Evolutionary conservation across 2,113 vertebrate species (phyloP).

Genomic region (Rhinopomastus cyanomelas): DNA sequence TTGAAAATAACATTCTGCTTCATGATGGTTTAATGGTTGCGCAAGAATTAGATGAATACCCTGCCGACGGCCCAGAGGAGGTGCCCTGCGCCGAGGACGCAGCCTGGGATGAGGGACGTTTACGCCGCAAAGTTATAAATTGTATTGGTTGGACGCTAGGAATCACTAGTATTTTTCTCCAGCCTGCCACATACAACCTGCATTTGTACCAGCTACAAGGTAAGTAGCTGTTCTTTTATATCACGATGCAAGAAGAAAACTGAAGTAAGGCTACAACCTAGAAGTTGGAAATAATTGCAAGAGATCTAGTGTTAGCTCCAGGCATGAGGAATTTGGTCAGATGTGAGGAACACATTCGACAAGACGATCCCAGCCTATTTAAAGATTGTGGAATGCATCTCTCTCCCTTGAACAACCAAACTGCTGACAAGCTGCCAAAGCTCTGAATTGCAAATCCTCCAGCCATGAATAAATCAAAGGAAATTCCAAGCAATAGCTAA

Average conservation of each 20-base stretch:
- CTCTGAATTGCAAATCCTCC: constrained; percentile 49
- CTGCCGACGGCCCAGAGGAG: background rate
- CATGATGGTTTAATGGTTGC: background rate
- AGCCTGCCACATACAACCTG: background rate
- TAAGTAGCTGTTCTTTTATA: background rate
- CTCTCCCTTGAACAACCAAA: background rate
- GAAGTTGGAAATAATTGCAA: constrained; percentile 7
- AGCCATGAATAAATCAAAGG: constrained; percentile 62
- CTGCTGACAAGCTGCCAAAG: constrained; percentile 55
- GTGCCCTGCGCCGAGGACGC: background rate
- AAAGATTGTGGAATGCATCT: constrained; percentile 50
- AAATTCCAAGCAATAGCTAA: constrained; percentile 62
- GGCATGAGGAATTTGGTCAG: constrained; percentile 28
- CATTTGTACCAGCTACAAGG: background rate
- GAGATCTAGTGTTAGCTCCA: background rate
- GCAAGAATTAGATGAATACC: background rate
- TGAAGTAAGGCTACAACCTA: background rate
- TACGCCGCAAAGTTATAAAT: background rate
- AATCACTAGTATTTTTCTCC: background rate
- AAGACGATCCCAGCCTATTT: constrained; percentile 26
- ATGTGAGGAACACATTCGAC: constrained; percentile 12
- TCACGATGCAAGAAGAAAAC: background rate
- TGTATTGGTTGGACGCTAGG: background rate
- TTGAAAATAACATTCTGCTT: background rate
- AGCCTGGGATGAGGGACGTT: background rate